A percentile compares a stretch with the other conserved stretches of the same genome.
Evolutionary conservation across 2,113 vertebrate species (phyloP).

Genomic region (Hemichromis elongatus): DNA sequence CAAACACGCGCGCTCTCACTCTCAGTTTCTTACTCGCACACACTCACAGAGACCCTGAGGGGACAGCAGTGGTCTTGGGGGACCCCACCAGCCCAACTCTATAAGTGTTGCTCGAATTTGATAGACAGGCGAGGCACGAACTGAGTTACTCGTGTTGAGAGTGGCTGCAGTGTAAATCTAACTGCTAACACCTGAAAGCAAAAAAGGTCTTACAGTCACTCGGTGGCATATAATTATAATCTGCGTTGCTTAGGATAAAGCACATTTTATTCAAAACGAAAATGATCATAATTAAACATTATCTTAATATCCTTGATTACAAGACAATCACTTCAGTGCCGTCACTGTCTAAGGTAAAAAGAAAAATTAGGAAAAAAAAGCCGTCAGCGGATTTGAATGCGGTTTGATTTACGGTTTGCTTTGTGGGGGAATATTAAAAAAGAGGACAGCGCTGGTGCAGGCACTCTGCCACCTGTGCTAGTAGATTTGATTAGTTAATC

Average conservation of each 20-base stretch:
- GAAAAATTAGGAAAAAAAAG: neutral
- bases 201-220: neutral
- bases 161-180: neutral
- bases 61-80: slow-evolving; percentile 51
- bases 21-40: slow-evolving; percentile 47
- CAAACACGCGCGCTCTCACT: slow-evolving; percentile 30
- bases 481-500: slow-evolving; percentile 64
- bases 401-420: slow-evolving; percentile 22
- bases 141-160: slow-evolving; percentile 14
- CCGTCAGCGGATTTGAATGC: neutral
- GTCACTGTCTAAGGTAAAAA: neutral
- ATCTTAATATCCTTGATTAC: slow-evolving; percentile 51
- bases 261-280: neutral
- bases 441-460: slow-evolving; percentile 6
- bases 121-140: slow-evolving; percentile 33
- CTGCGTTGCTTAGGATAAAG: neutral
- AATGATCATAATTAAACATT: slow-evolving; percentile 47
- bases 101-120: slow-evolving; percentile 54
- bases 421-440: neutral
- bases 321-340: neutral
- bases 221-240: neutral
- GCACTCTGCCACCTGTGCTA: slow-evolving; percentile 56
- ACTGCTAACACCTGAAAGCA: neutral
- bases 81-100: slow-evolving; percentile 46
- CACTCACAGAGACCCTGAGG: slow-evolving; percentile 38